Evolutionary conservation across 2,888 invertebrate genomes (phyloP), one percentile per base, ranked within the genome.

Genomic region (Chydorus sphaericus): DNA sequence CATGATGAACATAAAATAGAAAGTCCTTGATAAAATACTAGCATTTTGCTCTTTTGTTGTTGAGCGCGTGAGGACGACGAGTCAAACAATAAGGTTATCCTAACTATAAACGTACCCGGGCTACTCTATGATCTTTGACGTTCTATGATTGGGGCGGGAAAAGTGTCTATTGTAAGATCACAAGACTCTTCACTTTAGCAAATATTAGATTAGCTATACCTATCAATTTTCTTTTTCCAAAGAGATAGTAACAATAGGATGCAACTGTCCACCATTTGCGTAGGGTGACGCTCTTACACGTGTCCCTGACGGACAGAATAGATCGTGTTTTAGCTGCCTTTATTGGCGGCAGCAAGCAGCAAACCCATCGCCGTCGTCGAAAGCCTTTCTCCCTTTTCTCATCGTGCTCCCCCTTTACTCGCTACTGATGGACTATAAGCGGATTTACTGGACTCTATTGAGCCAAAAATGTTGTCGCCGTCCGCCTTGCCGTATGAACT

Each of bases 141-240:
- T n/a, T n/a, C n/a, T n/a, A n/a, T 44, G 44, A 26, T 11, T 16
- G 23, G 28, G 28, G 44, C 26, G 14, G 44, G 26, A 26, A 44
- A 23, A 44, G 44, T 44, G 44, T 44, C 44, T 44, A 44, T 44
- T 44, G 44, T 44, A 26, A 44, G 44, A 44, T 44, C 44, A 44
- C 28, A n/a, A n/a, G 26, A 33, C 23, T 23, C 44, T 44, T 44
- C 44, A 44, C 44, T 44, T 44, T 26, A 44, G 28, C 28, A n/a
- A 26, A 14, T 44, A 44, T 44, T 44, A 28, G 26, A 10, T 44
- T 44, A 44, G n/a, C n/a, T 23, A 28, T 23, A 44, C 44, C 26
- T 44, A 23, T 44, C 28, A 28, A 23, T 16, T 44, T 28, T 33
- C 14, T 14, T 44, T 44, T 44, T 28, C 8, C 44, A n/a, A n/a